These are phyloP conservation scores for Heliconius hewitsoni DNA, from an alignment of 1,140 invertebrate species.

Conservation along the genomic window DNA sequence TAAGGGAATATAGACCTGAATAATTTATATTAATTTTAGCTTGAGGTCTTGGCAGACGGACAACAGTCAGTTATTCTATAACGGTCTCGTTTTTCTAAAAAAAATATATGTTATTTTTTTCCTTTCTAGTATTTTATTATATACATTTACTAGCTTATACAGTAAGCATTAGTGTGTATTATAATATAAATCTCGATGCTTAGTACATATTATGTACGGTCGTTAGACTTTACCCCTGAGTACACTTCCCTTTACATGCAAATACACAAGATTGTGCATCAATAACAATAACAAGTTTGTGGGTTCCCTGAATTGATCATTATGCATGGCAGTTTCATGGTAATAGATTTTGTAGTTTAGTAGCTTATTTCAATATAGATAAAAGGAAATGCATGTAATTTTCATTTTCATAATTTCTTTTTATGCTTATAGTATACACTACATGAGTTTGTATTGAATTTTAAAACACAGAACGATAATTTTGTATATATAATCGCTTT, in stretches of 20 bases:
- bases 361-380: neutral
- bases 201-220: neutral
- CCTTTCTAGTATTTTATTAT: neutral
- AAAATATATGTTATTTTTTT: too few relatives aligned
- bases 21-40: too few relatives aligned
- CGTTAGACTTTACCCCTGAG: neutral
- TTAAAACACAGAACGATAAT: too few relatives aligned
- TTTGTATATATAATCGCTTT: too few relatives aligned
- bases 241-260: slow-evolving; percentile 10
- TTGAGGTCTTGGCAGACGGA: too few relatives aligned
- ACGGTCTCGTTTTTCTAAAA: too few relatives aligned
- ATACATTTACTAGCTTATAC: neutral
- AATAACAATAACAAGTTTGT: neutral
- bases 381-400: neutral
- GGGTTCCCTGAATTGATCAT: slow-evolving; percentile 1
- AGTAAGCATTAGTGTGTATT: neutral
- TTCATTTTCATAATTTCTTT: neutral
- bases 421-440: neutral
- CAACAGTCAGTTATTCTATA: too few relatives aligned
- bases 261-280: neutral
- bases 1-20: too few relatives aligned
- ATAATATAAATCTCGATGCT: slow-evolving; percentile 1
- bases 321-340: neutral
- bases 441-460: too few relatives aligned
- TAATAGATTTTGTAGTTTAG: neutral